phyloP scores from a whole-genome alignment of 2,888 invertebrate species.

The Thereva unica region DNA sequence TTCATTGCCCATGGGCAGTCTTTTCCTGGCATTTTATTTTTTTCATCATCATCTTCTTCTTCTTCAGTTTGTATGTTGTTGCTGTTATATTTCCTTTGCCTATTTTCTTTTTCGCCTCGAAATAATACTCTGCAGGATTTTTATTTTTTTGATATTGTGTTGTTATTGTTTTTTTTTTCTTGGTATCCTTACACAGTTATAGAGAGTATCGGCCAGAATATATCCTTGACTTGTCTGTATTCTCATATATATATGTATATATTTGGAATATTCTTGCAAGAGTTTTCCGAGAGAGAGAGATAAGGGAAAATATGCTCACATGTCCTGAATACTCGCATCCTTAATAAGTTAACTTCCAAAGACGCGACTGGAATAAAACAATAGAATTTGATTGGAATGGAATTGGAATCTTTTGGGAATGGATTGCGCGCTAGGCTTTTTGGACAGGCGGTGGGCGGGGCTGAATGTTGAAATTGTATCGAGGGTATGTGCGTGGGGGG shows the following conservation, averaged over 20 bases:
- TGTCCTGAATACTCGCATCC: slow-evolving; percentile 22
- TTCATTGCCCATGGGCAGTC: slow-evolving; percentile 25
- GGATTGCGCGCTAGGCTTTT: no score
- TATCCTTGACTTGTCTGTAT: slow-evolving; percentile 1
- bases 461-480: no score
- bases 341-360: slow-evolving; percentile 20
- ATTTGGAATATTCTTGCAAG: no score
- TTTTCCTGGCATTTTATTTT: slow-evolving; percentile 2
- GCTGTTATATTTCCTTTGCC: not conserved
- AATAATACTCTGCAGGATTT: no score
- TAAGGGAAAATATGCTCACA: slow-evolving; percentile 20
- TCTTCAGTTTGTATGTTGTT: not conserved
- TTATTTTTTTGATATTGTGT: not conserved
- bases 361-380: slow-evolving; percentile 12
- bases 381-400: no score
- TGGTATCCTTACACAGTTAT: not conserved
- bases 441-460: no score
- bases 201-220: slow-evolving; percentile 15
- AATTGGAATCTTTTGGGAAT: no score
- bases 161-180: not conserved
- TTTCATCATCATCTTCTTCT: not conserved
- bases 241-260: no score
- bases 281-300: slow-evolving; percentile 10
- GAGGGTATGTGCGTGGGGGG: no score
- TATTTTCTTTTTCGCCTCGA: no score